Evolutionary conservation across 2,113 vertebrate genomes (phyloP).

Genomic region (Eclectus roratus): DNA sequence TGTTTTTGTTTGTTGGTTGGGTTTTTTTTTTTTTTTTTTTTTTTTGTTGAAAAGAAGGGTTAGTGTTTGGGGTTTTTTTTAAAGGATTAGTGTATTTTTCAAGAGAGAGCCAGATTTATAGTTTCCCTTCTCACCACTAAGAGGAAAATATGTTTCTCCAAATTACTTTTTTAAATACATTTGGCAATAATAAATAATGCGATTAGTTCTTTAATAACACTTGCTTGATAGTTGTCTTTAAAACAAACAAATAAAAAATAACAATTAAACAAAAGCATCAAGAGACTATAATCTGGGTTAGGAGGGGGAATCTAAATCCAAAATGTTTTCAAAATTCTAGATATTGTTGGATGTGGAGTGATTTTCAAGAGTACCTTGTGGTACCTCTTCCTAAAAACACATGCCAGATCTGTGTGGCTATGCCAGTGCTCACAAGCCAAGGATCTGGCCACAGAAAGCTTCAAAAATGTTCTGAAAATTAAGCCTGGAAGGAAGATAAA

Average conservation of each 20-base stretch:
- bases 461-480: neutral
- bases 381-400: neutral
- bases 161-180: neutral
- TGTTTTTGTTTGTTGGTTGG: neutral
- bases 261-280: neutral
- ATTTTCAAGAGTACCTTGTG: neutral
- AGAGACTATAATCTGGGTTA: neutral
- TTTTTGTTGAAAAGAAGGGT: neutral
- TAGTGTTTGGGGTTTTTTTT: neutral
- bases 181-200: neutral
- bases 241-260: neutral
- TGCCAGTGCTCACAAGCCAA: neutral
- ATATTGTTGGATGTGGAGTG: neutral
- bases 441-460: neutral
- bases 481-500: neutral
- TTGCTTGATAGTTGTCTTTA: neutral
- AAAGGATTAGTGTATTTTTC: neutral
- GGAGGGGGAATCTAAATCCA: neutral
- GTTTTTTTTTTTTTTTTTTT: neutral
- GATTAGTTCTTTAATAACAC: neutral
- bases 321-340: neutral
- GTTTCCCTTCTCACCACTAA: too few relatives aligned
- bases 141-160: neutral
- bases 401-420: neutral
- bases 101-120: neutral